phyloP scores from a whole-genome alignment of 2,797 vertebrate species.

The Poecilia wingei region DNA sequence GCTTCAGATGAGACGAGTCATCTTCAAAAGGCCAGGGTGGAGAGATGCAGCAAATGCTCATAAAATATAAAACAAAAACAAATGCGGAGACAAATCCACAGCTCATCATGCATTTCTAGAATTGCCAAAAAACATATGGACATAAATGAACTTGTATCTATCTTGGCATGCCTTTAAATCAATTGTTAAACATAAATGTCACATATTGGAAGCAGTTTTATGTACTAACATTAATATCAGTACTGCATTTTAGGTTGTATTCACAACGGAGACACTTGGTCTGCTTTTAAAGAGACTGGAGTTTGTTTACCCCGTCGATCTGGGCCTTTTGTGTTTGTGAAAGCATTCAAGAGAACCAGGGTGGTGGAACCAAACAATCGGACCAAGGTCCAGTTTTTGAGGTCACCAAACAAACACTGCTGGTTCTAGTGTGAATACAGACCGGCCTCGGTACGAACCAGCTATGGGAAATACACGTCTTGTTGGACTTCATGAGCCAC shows the following conservation, averaged over 20 bases:
- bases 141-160: background rate
- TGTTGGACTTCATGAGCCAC: too few species aligned
- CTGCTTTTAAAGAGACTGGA: too few species aligned
- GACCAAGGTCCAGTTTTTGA: too few species aligned
- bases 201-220: background rate
- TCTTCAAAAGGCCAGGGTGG: conserved; percentile 65
- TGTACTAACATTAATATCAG: background rate
- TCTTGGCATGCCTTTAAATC: background rate
- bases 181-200: background rate
- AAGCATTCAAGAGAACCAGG: too few species aligned
- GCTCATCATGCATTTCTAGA: conserved; percentile 6
- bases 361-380: too few species aligned
- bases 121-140: conserved; percentile 1
- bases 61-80: conserved; percentile 46
- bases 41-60: conserved; percentile 55
- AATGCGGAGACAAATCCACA: conserved; percentile 31
- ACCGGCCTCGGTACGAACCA: too few species aligned
- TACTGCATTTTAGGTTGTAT: background rate
- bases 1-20: conserved; percentile 84
- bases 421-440: too few species aligned
- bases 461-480: too few species aligned
- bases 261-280: too few species aligned
- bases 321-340: too few species aligned
- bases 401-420: too few species aligned
- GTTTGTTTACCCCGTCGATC: too few species aligned